Evolutionary conservation across 92 coral and sea anemone genomes (phyloP), one percentile per base, ranked within the genome.

Genomic region (Zoanthus sansibaricus): DNA sequence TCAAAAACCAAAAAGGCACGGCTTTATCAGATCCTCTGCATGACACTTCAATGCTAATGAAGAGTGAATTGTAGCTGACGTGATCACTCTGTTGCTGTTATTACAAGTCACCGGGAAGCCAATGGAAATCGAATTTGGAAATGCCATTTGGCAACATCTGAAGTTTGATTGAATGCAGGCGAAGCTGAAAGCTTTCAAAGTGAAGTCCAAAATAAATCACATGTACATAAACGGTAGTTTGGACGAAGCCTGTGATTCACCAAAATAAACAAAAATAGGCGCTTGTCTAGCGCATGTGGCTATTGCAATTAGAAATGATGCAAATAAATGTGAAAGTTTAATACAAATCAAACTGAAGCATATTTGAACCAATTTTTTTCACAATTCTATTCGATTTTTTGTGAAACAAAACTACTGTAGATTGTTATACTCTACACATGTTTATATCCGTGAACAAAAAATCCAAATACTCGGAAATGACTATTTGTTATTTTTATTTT

Each of bases 21-120:
- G 71, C 71, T n/a, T 20, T 66, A 66, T 16, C 71, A 66, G 71
- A 66, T 66, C 71, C 71, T 66, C 71, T 66, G 71, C 71, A 66
- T 66, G 71, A n/a, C 71, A 66, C 71, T 66, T 66, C 30, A 66
- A 66, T 66, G 71, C 71, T 66, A 66, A 66, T 66, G 32, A 66
- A 66, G 32, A 0, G 71, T 66, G 71, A 66, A 66, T 66, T 66
- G 71, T 66, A 66, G 71, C 71, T 66, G 37, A 66, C 9, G 30
- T 66, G 71, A 66, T 66, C 71, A 66, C 71, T 66, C 71, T 66
- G 71, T 66, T 66, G 71, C 32, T 3, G 30, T 66, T 66, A 16
- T 16, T 66, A 66, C 71, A 66, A 66, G 31, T 66, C 33, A 66
- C 71, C 71, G 71, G 18, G 71, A 66, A 66, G 71, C 71, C 71